Conservation (phyloP, 2,888 invertebrate species). For the Criorhina ranunculi region DNA sequence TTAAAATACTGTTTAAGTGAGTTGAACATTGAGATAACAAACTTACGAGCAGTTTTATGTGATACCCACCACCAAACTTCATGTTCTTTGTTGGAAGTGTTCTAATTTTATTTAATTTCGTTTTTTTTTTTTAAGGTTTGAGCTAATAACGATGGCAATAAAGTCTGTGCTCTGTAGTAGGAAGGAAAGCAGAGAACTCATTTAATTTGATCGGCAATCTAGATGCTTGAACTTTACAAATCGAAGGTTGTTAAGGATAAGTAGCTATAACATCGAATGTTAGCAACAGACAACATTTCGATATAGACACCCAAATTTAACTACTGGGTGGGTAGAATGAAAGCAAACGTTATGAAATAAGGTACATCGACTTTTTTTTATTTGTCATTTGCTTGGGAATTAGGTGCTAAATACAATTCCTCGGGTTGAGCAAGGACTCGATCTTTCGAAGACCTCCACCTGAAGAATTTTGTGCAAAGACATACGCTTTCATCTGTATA, state of each 20-base stretch:
- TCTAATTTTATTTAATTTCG: constrained; percentile 1
- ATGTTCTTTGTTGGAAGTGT: not conserved
- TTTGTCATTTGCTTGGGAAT: too few relatives aligned
- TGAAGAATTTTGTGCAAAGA: too few relatives aligned
- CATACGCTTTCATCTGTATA: too few relatives aligned
- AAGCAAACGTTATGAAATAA: too few relatives aligned
- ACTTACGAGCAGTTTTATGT: constrained; percentile 12
- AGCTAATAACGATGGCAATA: not conserved
- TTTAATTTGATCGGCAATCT: not conserved
- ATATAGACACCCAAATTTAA: too few relatives aligned
- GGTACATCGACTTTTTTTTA: too few relatives aligned
- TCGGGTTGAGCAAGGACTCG: too few relatives aligned
- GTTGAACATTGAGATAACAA: not conserved
- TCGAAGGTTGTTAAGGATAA: not conserved
- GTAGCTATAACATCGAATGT: not conserved
- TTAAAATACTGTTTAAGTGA: not conserved
- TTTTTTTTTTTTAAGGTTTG: not conserved
- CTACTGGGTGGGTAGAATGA: too few relatives aligned
- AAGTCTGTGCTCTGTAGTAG: too few relatives aligned
- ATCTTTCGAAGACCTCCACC: too few relatives aligned
- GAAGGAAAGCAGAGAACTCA: not conserved
- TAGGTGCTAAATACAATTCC: too few relatives aligned
- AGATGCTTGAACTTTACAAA: constrained; percentile 6
- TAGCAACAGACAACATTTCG: too few relatives aligned
- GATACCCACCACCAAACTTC: not conserved